phyloP scores from a whole-genome alignment of 2,888 invertebrate genomes.

The Dioctria rufipes region DNA sequence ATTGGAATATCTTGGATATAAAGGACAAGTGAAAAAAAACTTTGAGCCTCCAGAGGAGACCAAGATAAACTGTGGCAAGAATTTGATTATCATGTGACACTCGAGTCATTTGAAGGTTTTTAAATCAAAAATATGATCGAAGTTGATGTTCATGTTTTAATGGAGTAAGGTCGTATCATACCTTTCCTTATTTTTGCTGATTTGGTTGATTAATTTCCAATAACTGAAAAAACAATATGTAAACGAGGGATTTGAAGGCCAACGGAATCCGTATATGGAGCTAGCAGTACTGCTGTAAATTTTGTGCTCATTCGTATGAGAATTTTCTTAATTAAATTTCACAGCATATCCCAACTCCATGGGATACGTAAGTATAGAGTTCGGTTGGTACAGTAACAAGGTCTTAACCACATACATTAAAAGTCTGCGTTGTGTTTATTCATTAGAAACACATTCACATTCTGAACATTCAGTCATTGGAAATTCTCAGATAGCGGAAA shows the following conservation, averaged over 20 bases:
- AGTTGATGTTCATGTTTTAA: slow-evolving; percentile 13
- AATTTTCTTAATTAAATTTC: slow-evolving; percentile 44
- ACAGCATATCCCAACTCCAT: not conserved
- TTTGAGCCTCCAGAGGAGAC: slow-evolving; percentile 18
- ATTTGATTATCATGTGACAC: slow-evolving; percentile 48
- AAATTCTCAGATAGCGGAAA: slow-evolving; percentile 48
- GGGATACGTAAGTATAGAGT: not conserved
- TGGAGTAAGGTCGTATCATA: not conserved
- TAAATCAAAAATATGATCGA: slow-evolving; percentile 32
- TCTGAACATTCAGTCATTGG: slow-evolving; percentile 38
- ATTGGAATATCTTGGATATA: slow-evolving; percentile 42
- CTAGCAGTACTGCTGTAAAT: slow-evolving; percentile 10
- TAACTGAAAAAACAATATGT: no score
- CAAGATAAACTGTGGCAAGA: slow-evolving; percentile 38
- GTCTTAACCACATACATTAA: slow-evolving; percentile 25
- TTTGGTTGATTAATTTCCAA: not conserved
- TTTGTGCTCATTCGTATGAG: slow-evolving; percentile 32
- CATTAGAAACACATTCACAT: slow-evolving; percentile 49
- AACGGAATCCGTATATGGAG: not conserved
- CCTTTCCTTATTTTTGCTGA: no score
- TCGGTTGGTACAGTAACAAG: slow-evolving; percentile 18
- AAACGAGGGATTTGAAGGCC: slow-evolving; percentile 15
- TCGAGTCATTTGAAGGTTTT: slow-evolving; percentile 27
- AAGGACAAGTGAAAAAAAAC: slow-evolving; percentile 41
- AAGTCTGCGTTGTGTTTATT: slow-evolving; percentile 32